phyloP scores from a whole-genome alignment of 2,888 invertebrate genomes.

The Nemurella pictetii region DNA sequence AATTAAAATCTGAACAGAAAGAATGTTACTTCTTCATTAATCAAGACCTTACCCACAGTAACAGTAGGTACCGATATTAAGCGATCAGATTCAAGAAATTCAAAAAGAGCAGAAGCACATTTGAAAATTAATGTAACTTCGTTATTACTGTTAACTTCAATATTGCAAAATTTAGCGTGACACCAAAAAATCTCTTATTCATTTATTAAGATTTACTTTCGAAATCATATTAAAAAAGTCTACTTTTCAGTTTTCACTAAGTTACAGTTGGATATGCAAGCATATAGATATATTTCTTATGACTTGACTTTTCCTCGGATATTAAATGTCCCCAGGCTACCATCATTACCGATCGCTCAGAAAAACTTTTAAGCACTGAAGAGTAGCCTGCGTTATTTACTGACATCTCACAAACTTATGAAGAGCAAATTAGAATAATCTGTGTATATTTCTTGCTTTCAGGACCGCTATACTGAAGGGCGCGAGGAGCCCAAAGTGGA shows the following conservation, averaged over 20 bases:
- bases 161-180: background rate
- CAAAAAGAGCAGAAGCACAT: background rate
- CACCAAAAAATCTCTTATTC: background rate
- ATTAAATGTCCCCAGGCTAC: background rate
- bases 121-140: background rate
- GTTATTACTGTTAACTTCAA: background rate
- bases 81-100: background rate
- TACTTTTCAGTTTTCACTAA: background rate
- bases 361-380: background rate
- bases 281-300: background rate
- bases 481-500: slow-evolving; percentile 73
- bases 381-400: background rate
- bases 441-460: slow-evolving; percentile 49
- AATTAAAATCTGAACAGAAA: background rate
- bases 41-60: background rate
- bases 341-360: background rate
- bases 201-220: background rate
- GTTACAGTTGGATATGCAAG: background rate
- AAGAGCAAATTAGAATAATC: background rate
- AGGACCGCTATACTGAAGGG: slow-evolving; percentile 76
- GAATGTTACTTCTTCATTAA: background rate
- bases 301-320: background rate
- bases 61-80: background rate
- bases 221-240: background rate
- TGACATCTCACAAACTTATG: background rate